phyloP scores from a whole-genome alignment of 2,888 invertebrate genomes.

The Leuctra nigra region DNA sequence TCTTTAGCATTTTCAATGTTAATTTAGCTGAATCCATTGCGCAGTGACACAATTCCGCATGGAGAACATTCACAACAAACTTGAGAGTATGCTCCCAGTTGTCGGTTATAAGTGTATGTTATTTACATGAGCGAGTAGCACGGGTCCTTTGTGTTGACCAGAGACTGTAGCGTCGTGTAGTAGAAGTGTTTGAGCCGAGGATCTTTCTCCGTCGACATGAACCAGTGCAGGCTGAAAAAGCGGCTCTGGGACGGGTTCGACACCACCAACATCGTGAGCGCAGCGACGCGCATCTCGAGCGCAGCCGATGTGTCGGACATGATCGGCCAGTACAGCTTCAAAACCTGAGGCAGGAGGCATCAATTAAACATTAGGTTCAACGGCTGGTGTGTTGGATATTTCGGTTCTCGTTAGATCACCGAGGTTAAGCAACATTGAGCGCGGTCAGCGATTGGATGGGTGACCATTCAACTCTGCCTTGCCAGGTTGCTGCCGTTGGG shows the following conservation, averaged over 20 bases:
- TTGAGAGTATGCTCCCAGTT: not conserved
- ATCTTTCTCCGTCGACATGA: constrained; percentile 53
- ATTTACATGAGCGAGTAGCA: constrained; percentile 58
- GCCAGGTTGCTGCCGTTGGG: too few species aligned
- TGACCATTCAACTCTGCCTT: too few species aligned
- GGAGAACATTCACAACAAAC: too few species aligned
- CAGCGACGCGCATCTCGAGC: constrained; percentile 58
- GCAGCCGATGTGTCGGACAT: constrained; percentile 59
- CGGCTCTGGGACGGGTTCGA: constrained; percentile 59
- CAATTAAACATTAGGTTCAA: too few species aligned
- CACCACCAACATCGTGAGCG: constrained; percentile 56
- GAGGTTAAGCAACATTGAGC: too few species aligned
- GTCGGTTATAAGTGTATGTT: not conserved
- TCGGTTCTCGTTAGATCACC: too few species aligned
- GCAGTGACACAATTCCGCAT: too few species aligned
- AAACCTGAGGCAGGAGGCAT: constrained; percentile 47
- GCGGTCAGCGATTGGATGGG: too few species aligned
- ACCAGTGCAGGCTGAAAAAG: constrained; percentile 61
- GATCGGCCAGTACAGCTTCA: constrained; percentile 59
- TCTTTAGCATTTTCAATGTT: too few species aligned
- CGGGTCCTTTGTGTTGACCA: constrained; percentile 58
- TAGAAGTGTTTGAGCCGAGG: constrained; percentile 63
- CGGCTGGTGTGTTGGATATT: too few species aligned
- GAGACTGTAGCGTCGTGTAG: constrained; percentile 60
- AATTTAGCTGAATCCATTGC: too few species aligned